Evolutionary conservation across 2,113 vertebrate genomes (phyloP), one percentile per base, ranked within the genome.

Genomic region (Mesocricetus auratus): DNA sequence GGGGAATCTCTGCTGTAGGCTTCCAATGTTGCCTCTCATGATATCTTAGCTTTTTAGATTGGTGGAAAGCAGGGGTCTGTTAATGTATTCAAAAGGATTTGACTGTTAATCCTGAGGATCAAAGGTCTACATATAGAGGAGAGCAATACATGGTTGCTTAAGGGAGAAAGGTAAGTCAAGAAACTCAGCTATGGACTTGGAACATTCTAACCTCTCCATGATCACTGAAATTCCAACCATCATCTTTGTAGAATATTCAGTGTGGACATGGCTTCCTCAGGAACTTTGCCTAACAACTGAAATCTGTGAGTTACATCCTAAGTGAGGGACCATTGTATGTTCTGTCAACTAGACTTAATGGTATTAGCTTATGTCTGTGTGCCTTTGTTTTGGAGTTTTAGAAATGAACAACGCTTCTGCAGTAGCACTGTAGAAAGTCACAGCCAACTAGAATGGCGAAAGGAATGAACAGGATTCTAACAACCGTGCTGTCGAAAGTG

Each of bases 401-500:
- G 45, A 86, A 86, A 47, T 5, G 10, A 39, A 66, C 4, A 33
- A 13, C 1, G 13, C 88, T 94, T 26, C 68, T 96, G 17, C 56
- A 42, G 53, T 36, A 96, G 31, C 89, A 36, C 7, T 58, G 69
- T 62, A 24, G 53, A 96, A 91, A 95, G 73, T 33, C 31, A 87
- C 88, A 93, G 60, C 33, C 22, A 69, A 93, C 10, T 56, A 56
- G 39, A 94, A 88, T 47, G 88, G 71, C 26, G 85, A 74, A 91
- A 92, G 94, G 36, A 81, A 81, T 47, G 39, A 39, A 66, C 26
- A 58, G 33, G 74, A 42, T 94, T 96, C 89, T 96, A 92, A 75
- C 90, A 97, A 73, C 79, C 71, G 36, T 94, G 68, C 74, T 94
- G 74, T 96, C 21, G 91, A 97, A 92, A 92, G 78, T 85, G 78